These are phyloP conservation scores for Antheraea mylitta DNA, from an alignment of 1,140 invertebrate genomes.

Conservation along the genomic window DNA sequence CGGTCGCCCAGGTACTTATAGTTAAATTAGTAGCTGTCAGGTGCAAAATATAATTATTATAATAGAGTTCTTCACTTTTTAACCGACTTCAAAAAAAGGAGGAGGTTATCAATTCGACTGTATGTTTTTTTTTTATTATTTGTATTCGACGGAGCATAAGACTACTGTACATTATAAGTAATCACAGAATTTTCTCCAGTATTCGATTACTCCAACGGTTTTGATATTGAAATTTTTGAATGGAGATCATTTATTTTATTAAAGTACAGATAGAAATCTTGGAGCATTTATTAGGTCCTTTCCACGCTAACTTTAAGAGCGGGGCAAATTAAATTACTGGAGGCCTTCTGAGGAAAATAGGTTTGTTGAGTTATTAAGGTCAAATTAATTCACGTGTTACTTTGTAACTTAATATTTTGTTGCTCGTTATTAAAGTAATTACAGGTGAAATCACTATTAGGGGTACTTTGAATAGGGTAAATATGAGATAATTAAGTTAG, in stretches of 20 bases:
- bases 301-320: constrained; percentile 17
- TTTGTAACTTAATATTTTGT: constrained; percentile 4
- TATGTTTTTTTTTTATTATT: not conserved
- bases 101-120: too few relatives aligned
- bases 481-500: not conserved
- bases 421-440: not conserved
- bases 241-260: not conserved
- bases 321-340: constrained; percentile 34
- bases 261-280: not conserved
- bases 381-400: constrained; percentile 6
- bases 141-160: not conserved
- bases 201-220: not conserved
- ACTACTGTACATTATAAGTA: not conserved
- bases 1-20: too few relatives aligned
- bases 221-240: not conserved
- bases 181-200: not conserved
- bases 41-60: too few relatives aligned
- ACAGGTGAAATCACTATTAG: not conserved
- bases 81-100: too few relatives aligned
- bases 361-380: constrained; percentile 5
- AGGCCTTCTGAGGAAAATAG: constrained; percentile 28
- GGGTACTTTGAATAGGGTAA: not conserved
- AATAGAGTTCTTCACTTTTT: too few relatives aligned
- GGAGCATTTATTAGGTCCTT: not conserved
- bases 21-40: too few relatives aligned